Evolutionary conservation across 2,888 invertebrate species (phyloP).

Genomic region (Augochlorella aurata): DNA sequence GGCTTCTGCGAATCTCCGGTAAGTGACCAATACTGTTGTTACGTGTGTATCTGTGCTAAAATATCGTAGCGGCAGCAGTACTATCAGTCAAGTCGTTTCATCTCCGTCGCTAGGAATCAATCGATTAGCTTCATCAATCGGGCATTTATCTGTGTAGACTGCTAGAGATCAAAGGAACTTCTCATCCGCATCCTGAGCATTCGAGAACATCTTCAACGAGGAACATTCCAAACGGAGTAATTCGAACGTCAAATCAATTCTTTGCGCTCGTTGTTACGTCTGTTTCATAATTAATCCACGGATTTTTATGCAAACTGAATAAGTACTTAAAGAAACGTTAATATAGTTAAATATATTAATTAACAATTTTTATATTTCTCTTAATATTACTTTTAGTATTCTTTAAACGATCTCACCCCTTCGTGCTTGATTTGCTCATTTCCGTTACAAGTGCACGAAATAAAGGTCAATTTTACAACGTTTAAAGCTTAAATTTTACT

Average conservation of each 20-base stretch:
- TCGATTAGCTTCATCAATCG: constrained; percentile 15
- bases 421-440: too few species aligned
- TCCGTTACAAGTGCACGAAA: too few species aligned
- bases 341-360: too few species aligned
- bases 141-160: constrained; percentile 15
- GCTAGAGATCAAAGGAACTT: constrained; percentile 17
- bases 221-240: background rate
- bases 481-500: too few species aligned
- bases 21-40: constrained; percentile 18
- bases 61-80: constrained; percentile 3
- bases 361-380: too few species aligned
- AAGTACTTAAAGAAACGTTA: too few species aligned
- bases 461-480: too few species aligned
- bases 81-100: constrained; percentile 13
- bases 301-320: too few species aligned
- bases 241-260: background rate
- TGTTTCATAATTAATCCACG: background rate
- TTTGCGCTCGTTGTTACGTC: background rate
- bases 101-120: constrained; percentile 5
- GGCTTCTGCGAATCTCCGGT: constrained; percentile 5
- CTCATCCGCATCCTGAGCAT: background rate
- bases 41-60: constrained; percentile 32
- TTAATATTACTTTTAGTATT: too few species aligned
- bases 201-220: background rate
- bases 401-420: too few species aligned